Percentiles rank a stretch among this genome's conserved stretches.
Conservation (phyloP, 2,888 invertebrate genomes). For the Pogonocherus hispidulus region DNA sequence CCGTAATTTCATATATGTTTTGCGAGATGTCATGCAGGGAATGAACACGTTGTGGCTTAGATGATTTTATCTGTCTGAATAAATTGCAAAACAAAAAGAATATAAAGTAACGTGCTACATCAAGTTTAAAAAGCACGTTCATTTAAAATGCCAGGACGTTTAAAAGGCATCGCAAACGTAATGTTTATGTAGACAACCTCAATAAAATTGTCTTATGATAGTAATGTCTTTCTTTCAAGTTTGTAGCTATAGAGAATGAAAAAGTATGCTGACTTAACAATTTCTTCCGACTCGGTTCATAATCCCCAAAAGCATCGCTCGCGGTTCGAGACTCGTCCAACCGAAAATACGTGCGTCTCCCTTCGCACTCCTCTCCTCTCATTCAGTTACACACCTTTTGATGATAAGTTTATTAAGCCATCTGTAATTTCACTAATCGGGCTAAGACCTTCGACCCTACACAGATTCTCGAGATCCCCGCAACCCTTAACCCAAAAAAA, state of each 20-base stretch:
- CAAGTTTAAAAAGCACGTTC: slow-evolving; percentile 52
- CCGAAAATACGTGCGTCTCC: slow-evolving; percentile 49
- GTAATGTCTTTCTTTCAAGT: slow-evolving; percentile 58
- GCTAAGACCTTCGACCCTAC: not conserved
- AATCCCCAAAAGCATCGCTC: slow-evolving; percentile 60
- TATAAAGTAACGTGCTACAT: slow-evolving; percentile 46
- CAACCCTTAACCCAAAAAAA: not conserved
- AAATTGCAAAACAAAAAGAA: slow-evolving; percentile 51
- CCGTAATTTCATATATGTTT: slow-evolving; percentile 54
- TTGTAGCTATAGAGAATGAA: slow-evolving; percentile 55
- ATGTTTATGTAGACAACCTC: slow-evolving; percentile 57
- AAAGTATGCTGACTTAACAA: slow-evolving; percentile 64
- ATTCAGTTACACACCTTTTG: slow-evolving; percentile 43
- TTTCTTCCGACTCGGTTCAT: slow-evolving; percentile 61
- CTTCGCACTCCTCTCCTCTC: slow-evolving; percentile 19
- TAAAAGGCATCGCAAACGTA: slow-evolving; percentile 53
- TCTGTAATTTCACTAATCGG: slow-evolving; percentile 50
- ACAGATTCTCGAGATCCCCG: slow-evolving; percentile 1
- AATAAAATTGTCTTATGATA: slow-evolving; percentile 59
- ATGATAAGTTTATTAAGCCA: slow-evolving; percentile 52
- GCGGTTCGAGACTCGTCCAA: slow-evolving; percentile 56
- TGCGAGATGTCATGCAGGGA: slow-evolving; percentile 49
- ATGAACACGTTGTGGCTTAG: slow-evolving; percentile 52
- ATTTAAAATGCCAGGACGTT: slow-evolving; percentile 51
- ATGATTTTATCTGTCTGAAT: slow-evolving; percentile 55